Conservation (phyloP, 30 jellyfish, hydroid and myxozoan genomes). For the Turritopsis rubra region DNA sequence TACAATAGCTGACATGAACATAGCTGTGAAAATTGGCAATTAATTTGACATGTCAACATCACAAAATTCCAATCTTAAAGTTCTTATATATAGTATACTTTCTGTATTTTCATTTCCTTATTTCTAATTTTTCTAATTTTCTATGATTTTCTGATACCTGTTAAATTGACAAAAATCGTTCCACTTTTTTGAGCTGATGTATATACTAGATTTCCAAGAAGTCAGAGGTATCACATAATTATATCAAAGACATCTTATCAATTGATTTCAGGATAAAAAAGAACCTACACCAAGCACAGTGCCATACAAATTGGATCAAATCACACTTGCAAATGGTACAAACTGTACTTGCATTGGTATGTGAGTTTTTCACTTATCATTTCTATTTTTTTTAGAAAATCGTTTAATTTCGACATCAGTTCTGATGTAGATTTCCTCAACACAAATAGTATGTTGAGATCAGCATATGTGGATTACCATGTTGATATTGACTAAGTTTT, state of each 20-base stretch:
- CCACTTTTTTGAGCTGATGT: too few species aligned
- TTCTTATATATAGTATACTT: not conserved
- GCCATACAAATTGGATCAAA: not conserved
- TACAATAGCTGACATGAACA: not conserved
- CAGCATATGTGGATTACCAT: too few species aligned
- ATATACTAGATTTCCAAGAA: not conserved
- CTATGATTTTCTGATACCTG: not conserved
- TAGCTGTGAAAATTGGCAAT: not conserved
- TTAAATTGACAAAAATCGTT: too few species aligned
- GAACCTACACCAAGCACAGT: not conserved
- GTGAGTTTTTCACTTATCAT: not conserved
- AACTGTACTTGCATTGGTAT: conserved; percentile 10
- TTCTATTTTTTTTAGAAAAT: not conserved
- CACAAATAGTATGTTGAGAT: too few species aligned
- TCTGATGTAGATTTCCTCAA: too few species aligned
- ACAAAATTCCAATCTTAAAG: too few species aligned
- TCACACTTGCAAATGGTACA: not conserved
- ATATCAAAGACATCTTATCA: not conserved
- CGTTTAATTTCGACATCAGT: too few species aligned
- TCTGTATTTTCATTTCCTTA: not conserved
- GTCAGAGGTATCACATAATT: too few species aligned
- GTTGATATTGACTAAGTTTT: not conserved
- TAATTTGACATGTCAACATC: not conserved
- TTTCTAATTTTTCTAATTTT: too few species aligned
- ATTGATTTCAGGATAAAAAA: not conserved